Base-by-base conservation (phyloP, 2,113 vertebrate species). In the Corythaixoides concolor region DNA sequence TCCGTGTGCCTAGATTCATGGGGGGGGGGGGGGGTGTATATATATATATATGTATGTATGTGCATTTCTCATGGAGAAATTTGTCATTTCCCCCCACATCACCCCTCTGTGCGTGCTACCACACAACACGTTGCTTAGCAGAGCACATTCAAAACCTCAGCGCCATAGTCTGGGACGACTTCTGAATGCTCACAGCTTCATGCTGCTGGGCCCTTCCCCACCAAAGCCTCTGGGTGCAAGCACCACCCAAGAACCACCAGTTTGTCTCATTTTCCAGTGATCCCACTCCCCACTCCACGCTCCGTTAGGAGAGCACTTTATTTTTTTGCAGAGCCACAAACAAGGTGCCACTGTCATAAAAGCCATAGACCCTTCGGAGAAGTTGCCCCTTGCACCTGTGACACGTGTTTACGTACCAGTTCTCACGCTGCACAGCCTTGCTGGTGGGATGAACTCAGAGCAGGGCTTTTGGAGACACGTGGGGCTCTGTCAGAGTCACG, bases 101-200 rank as follows among this genome's bases (percentile, higher is more conserved):
- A 15, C 56, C 56, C 6, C 56, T 32, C 53, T 0, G 1, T 23
- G 39, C 0, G 0, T 32, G 75, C 78, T 59, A 1, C 15, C 79
- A 63, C 73, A 67, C 55, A 55, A 43, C 41, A 11, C 68, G 16
- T 15, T 0, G 0, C 49, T 28, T 4, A 0, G 58, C 30, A 74
- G 33, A 66, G 80, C 11, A 0, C 2, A 2, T 23, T 66, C 53
- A 50, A 89, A 93, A 81, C 89, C 79, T 59, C 35, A 43, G 35
- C 10, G 3, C 39, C 21, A 1, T 0, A 52, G 41, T 45, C 80
- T 47, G 30, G 70, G 35, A 23, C 10, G 20, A 74, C 47, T 91
- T 52, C 64, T 79, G 66, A 89, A 58, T 5, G 4, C 28, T 75
- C 18, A 2, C 60, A 76, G 59, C 58, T 58, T 66, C 74, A 59